A percentile compares a stretch with the other conserved stretches of the same genome.
phyloP scores from a whole-genome alignment of 2,113 vertebrate species.

The Pluvialis apricaria region DNA sequence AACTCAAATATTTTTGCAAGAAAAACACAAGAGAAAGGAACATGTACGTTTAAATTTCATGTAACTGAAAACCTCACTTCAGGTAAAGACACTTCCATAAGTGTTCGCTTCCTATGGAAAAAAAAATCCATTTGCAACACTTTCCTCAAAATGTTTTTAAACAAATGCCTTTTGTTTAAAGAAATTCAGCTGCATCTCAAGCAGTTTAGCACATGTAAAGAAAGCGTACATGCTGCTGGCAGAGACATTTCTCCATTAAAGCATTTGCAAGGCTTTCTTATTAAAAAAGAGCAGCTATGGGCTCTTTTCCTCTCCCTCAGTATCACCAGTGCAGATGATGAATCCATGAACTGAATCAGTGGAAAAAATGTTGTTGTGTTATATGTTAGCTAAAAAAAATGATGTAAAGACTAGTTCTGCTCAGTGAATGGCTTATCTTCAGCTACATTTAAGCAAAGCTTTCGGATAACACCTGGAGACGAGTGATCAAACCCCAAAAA shows the following conservation, averaged over 20 bases:
- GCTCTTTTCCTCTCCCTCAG: neutral
- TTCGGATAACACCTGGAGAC: neutral
- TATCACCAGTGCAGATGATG: neutral
- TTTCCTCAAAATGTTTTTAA: slow-evolving; percentile 21
- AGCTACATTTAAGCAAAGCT: neutral
- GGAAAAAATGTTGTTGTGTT: neutral
- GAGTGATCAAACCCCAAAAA: neutral
- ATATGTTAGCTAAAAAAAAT: neutral
- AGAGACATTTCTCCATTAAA: neutral
- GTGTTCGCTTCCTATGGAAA: neutral
- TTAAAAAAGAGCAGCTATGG: neutral
- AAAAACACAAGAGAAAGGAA: neutral
- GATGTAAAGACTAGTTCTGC: neutral
- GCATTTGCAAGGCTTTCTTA: neutral
- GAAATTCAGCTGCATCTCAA: slow-evolving; percentile 21
- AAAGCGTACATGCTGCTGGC: neutral
- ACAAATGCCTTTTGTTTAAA: slow-evolving; percentile 50
- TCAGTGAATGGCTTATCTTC: neutral
- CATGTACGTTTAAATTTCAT: fast-evolving
- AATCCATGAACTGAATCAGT: neutral
- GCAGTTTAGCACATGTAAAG: slow-evolving; percentile 21
- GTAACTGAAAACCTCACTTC: neutral
- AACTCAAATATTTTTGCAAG: neutral
- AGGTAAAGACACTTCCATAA: neutral
- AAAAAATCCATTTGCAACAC: neutral